Conservation (phyloP, 2,113 vertebrate genomes). For the Ceyx melanurus region DNA sequence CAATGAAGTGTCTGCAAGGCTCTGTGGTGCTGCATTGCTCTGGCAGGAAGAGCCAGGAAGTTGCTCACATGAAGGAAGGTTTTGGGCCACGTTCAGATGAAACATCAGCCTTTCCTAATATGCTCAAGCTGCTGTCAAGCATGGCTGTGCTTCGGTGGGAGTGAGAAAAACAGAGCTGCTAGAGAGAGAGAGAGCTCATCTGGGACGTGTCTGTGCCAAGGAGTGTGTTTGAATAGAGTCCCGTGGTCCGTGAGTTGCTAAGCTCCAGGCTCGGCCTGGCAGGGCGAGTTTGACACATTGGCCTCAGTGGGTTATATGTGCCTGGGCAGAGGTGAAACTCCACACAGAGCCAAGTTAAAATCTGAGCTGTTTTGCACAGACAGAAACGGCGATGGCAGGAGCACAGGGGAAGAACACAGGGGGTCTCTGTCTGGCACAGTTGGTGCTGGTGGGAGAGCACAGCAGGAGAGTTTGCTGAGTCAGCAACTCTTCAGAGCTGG, state of each 20-base stretch:
- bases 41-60: not conserved
- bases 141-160: not conserved
- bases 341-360: not conserved
- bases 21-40: not conserved
- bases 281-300: not conserved
- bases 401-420: not conserved
- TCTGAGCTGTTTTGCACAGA: not conserved
- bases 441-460: not conserved
- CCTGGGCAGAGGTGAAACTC: not conserved
- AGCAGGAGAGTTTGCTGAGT: not conserved
- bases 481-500: not conserved
- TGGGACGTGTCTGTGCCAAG: accelerated
- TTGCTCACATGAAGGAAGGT: not conserved
- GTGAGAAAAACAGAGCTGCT: not conserved
- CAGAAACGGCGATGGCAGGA: not conserved
- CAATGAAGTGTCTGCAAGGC: not conserved
- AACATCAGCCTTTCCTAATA: not conserved
- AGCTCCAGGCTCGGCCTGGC: not conserved
- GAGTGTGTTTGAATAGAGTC: not conserved
- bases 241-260: not conserved
- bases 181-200: not conserved
- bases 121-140: not conserved
- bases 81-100: not conserved
- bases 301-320: accelerated
- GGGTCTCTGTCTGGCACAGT: not conserved